Evolutionary conservation across 2,888 invertebrate species (phyloP).

Genomic region (Bedellia somnulentella): DNA sequence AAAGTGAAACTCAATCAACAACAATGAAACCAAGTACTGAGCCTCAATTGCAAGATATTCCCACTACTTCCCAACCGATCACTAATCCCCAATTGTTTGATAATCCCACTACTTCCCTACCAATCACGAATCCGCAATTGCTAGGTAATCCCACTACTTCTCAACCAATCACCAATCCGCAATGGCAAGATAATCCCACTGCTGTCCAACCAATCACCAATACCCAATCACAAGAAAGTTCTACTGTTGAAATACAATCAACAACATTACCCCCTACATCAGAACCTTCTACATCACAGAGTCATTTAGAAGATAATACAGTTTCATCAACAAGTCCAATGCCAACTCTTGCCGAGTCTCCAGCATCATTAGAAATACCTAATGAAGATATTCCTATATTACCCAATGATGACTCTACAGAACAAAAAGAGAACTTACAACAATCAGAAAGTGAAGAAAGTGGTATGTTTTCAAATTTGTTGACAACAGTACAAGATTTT

Average conservation of each 20-base stretch:
- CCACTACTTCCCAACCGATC: too few species aligned
- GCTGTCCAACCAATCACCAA: neutral
- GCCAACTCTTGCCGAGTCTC: neutral
- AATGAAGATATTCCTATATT: conserved; percentile 11
- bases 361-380: neutral
- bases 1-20: too few species aligned
- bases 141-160: too few species aligned
- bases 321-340: neutral
- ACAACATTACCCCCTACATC: conserved; percentile 1
- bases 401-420: too few species aligned
- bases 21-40: too few species aligned
- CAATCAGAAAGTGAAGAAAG: too few species aligned
- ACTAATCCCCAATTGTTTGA: too few species aligned
- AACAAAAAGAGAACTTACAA: too few species aligned
- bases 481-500: conserved; percentile 32
- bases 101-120: too few species aligned
- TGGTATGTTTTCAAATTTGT: conserved; percentile 30
- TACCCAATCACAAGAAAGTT: neutral
- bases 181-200: neutral
- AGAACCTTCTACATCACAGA: neutral
- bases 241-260: neutral
- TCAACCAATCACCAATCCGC: neutral
- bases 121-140: too few species aligned
- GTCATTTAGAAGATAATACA: neutral
- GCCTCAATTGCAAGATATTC: too few species aligned